Percentiles rank a stretch among this genome's conserved stretches.
Evolutionary conservation across 2,797 vertebrate species (phyloP).

Genomic region (Halcyon badia): DNA sequence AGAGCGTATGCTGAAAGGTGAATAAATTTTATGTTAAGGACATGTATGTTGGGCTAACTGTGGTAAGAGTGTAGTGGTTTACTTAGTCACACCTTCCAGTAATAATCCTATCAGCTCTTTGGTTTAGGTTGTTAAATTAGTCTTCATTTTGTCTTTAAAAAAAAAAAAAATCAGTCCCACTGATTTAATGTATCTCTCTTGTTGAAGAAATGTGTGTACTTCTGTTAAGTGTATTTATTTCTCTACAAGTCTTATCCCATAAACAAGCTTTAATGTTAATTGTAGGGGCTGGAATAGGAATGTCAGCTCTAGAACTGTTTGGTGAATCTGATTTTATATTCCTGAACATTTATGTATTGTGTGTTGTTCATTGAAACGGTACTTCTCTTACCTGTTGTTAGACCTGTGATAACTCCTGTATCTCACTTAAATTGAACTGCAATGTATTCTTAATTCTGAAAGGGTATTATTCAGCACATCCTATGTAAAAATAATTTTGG

Average conservation of each 20-base stretch:
- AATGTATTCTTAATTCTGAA: background rate
- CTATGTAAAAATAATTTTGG: background rate
- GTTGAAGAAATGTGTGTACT: background rate
- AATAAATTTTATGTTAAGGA: background rate
- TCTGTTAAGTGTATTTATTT: background rate
- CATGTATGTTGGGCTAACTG: background rate
- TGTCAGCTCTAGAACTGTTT: slow-evolving; percentile 7
- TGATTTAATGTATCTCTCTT: background rate
- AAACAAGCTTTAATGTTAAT: background rate
- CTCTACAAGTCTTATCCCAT: background rate
- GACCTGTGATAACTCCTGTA: background rate
- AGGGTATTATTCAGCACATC: background rate
- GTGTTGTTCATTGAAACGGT: background rate
- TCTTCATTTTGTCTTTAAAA: background rate
- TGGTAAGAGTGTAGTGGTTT: background rate
- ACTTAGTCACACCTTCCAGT: background rate
- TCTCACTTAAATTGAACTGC: background rate
- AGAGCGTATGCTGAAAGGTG: background rate
- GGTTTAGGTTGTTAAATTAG: background rate
- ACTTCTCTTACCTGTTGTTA: background rate
- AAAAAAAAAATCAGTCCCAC: background rate
- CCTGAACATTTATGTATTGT: background rate
- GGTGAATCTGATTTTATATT: background rate
- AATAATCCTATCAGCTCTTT: background rate
- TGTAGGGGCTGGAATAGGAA: background rate